A percentile compares a stretch with the other conserved stretches of the same genome.
phyloP scores from a whole-genome alignment of 2,888 invertebrate species.

The Eristalis intricaria region DNA sequence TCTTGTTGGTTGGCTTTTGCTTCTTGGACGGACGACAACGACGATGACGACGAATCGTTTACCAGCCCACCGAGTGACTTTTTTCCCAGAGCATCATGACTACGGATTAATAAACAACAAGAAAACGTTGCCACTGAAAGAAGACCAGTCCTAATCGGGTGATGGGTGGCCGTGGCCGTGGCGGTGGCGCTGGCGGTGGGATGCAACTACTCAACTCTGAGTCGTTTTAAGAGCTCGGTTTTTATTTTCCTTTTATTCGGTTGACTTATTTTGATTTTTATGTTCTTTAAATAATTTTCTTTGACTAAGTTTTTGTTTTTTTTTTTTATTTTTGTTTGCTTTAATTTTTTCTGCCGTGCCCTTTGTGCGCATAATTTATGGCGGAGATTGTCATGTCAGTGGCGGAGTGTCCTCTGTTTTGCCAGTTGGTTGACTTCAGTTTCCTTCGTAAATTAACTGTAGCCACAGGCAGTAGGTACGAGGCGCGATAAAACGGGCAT shows the following conservation, averaged over 20 bases:
- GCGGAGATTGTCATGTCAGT: background rate
- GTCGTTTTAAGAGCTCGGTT: constrained; percentile 29
- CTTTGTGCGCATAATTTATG: constrained; percentile 1
- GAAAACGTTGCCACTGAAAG: constrained; percentile 34
- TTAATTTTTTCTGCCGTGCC: background rate
- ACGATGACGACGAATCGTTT: background rate
- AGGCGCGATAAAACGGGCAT: constrained; percentile 25
- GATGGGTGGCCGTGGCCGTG: background rate
- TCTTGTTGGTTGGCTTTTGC: background rate
- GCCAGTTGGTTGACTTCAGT: constrained; percentile 20
- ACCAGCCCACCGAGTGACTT: background rate
- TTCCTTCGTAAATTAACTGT: constrained; percentile 41
- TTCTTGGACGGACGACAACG: background rate
- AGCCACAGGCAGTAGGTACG: constrained; percentile 5
- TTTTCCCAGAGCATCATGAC: constrained; percentile 27
- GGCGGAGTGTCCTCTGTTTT: constrained; percentile 32
- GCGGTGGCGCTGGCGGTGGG: background rate
- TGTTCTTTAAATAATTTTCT: constrained; percentile 37
- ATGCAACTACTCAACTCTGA: background rate
- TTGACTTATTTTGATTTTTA: constrained; percentile 57
- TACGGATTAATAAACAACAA: constrained; percentile 54
- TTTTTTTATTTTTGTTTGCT: background rate
- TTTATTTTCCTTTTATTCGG: constrained; percentile 45
- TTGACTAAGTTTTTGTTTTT: background rate
- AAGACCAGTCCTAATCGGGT: constrained; percentile 2